Conservation (phyloP, 92 coral and sea anemone genomes). For the Epizoanthus stellaris region DNA sequence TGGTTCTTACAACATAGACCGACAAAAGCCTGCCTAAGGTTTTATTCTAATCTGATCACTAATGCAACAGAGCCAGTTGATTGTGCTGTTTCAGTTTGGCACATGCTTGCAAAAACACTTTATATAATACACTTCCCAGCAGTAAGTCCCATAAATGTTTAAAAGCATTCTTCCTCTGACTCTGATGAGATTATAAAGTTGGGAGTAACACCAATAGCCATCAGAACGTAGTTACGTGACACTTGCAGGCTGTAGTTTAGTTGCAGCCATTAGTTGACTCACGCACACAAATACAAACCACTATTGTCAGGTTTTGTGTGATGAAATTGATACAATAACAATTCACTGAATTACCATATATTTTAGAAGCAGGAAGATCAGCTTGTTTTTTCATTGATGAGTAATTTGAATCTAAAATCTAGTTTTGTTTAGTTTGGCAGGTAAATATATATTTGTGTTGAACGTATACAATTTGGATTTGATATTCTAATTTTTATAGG, state of each 20-base stretch:
- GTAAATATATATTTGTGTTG: constrained; percentile 20
- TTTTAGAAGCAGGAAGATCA: neutral
- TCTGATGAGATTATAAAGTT: neutral
- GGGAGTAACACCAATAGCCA: too few relatives aligned
- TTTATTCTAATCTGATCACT: neutral
- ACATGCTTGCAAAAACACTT: constrained; percentile 5
- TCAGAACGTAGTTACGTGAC: neutral
- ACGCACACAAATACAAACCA: neutral
- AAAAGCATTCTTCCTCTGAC: neutral
- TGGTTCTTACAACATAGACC: neutral
- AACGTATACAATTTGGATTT: constrained; percentile 16
- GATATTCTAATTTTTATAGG: constrained; percentile 31
- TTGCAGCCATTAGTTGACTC: neutral
- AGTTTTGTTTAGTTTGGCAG: constrained; percentile 5
- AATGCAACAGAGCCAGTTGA: constrained; percentile 4
- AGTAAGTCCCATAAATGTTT: neutral
- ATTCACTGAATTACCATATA: neutral
- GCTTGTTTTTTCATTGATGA: neutral
- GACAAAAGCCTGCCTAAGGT: neutral
- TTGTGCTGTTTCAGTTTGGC: neutral
- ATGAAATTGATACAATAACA: neutral
- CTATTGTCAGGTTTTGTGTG: too few relatives aligned
- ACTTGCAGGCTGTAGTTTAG: neutral
- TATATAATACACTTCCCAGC: neutral
- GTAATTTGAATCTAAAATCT: neutral